These are phyloP conservation scores for Hemitrygon akajei DNA, from an alignment of 2,797 vertebrate species.

Conservation along the genomic window DNA sequence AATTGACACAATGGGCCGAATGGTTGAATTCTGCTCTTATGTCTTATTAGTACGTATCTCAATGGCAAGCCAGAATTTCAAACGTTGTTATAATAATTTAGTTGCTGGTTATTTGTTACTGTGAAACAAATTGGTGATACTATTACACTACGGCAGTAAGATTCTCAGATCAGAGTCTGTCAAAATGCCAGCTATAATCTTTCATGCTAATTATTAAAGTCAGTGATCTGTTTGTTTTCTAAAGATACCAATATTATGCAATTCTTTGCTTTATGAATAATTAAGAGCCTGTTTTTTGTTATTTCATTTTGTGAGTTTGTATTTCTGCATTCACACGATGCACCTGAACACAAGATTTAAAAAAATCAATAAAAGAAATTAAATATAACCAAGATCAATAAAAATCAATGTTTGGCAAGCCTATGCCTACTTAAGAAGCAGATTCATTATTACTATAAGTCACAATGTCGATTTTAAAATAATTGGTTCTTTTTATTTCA, in stretches of 20 bases:
- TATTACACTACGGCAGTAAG: background rate
- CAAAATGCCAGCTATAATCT: slow-evolving; percentile 40
- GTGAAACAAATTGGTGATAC: background rate
- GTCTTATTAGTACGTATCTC: background rate
- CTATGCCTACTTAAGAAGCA: slow-evolving; percentile 48
- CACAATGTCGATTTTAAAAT: slow-evolving; percentile 52
- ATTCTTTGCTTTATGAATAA: slow-evolving; percentile 47
- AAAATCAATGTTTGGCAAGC: slow-evolving; percentile 56
- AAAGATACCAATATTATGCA: slow-evolving; percentile 50
- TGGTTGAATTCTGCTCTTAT: too few relatives aligned
- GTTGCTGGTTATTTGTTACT: background rate
- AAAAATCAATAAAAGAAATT: slow-evolving; percentile 56
- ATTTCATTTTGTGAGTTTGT: slow-evolving; percentile 32
- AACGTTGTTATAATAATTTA: background rate
- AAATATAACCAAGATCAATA: slow-evolving; percentile 54
- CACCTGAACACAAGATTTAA: slow-evolving; percentile 46
- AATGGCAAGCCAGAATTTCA: background rate
- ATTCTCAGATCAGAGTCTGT: slow-evolving; percentile 43
- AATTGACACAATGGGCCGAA: too few relatives aligned
- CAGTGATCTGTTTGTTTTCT: slow-evolving; percentile 49
- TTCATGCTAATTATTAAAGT: slow-evolving; percentile 51
- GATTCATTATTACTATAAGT: slow-evolving; percentile 57
- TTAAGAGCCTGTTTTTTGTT: slow-evolving; percentile 43
- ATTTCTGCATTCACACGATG: slow-evolving; percentile 47
- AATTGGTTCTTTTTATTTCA: slow-evolving; percentile 57